phyloP scores from a whole-genome alignment of 37 sponge, comb jelly and placozoan genomes.

The Aplysina aerophoba region DNA sequence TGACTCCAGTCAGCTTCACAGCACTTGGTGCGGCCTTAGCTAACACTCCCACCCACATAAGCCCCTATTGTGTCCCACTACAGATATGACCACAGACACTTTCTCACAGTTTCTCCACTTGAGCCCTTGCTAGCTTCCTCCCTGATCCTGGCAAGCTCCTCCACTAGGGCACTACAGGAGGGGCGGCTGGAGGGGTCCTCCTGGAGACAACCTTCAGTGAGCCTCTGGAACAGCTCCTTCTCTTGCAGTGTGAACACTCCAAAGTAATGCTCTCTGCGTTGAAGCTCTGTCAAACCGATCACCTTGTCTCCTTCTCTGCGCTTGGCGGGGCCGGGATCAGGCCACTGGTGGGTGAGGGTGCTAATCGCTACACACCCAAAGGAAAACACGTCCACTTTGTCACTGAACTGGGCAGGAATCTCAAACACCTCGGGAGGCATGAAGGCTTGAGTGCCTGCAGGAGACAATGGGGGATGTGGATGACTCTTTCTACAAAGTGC shows the following conservation, averaged over 20 bases:
- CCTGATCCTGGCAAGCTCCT: no score
- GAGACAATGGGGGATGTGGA: no score
- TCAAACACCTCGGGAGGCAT: constrained; percentile 21
- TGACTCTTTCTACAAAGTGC: no score
- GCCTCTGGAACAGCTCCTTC: not conserved
- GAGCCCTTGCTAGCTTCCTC: no score
- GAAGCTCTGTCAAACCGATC: constrained; percentile 5
- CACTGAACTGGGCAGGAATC: no score
- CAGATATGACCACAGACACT: no score
- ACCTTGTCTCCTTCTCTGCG: not conserved
- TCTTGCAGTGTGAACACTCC: not conserved
- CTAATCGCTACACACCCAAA: not conserved
- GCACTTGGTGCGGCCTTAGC: no score
- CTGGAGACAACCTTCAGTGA: not conserved
- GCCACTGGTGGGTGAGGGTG: not conserved
- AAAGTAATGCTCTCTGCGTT: not conserved
- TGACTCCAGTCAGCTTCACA: no score
- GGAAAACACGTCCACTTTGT: constrained; percentile 26
- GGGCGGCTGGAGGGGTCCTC: not conserved
- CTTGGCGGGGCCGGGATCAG: constrained; percentile 1
- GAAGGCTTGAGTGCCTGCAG: constrained; percentile 6
- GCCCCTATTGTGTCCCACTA: no score
- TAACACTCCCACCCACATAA: no score
- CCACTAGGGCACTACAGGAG: not conserved
- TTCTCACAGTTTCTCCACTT: no score